Base-by-base conservation (phyloP, 2,888 invertebrate species). In the Periphyllus acericola region DNA sequence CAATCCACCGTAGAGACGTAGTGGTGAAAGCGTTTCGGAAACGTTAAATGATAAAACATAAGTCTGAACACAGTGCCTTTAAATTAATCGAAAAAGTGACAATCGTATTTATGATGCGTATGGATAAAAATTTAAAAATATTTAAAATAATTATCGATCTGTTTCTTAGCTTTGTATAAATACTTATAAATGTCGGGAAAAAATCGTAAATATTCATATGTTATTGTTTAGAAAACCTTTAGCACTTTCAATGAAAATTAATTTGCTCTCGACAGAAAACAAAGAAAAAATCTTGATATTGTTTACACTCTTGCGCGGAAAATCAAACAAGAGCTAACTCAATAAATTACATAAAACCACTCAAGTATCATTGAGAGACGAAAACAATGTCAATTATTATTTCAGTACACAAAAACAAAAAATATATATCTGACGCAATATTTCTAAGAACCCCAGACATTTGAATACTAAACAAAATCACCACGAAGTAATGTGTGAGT, bases 311-410 rank as follows among this genome's bases (percentile, higher is more conserved):
- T 72, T 25, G 29, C 34, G n/a, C 34, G 19, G n/a, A 17, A 34
- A 72, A 72, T 34, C n/a, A 34, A 17, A 52, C 25, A 34, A 72
- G 52, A 82, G 32, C 25, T 6, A n/a, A 14, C 17, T 66, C 17
- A 40, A 40, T 80, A 29, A 17, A 80, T 3, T 4, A 36, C 17
- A 80, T 17, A 32, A 80, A 72, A 72, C 34, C n/a, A 52, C 46
- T 34, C 9, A 0, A 34, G 29, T n/a, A 60, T 60, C 21, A 60
- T 66, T 36, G 19, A 36, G 21, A 40, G 60, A 80, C 21, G 29
- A 66, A 34, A 83, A 55, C 52, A 34, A 55, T n/a, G 6, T 1
- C n/a, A 29, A 55, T 83, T 82, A n/a, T 55, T 72, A 55, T 82
- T 72, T 52, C n/a, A 32, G 46, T 52, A 34, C 52, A 46, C 14